Percentiles rank a stretch among this genome's conserved stretches.
phyloP scores from a whole-genome alignment of 2,113 vertebrate species.

The Pongo pygmaeus region DNA sequence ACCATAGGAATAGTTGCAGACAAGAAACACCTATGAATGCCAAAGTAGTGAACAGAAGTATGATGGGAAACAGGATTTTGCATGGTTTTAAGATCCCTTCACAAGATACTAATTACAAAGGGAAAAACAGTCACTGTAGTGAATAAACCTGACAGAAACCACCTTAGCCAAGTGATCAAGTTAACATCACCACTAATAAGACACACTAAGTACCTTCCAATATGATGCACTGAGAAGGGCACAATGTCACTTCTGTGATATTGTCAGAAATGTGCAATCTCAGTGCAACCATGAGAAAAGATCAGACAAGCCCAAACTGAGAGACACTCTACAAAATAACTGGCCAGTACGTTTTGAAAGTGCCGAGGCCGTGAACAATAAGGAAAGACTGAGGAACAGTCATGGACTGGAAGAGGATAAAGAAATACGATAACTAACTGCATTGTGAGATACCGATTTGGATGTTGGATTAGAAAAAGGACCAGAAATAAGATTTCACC shows the following conservation, averaged over 20 bases:
- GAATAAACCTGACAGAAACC: not conserved
- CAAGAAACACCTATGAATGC: not conserved
- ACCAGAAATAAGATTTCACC: not conserved
- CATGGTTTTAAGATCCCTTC: not conserved
- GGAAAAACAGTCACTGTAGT: not conserved
- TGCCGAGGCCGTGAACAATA: not conserved
- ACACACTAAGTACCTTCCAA: not conserved
- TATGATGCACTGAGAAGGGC: not conserved
- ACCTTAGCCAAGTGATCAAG: not conserved
- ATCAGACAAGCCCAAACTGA: not conserved
- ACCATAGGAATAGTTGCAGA: not conserved
- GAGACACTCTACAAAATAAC: not conserved
- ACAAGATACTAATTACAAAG: not conserved
- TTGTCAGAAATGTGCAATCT: not conserved
- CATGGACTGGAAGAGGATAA: not conserved
- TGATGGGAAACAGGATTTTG: not conserved
- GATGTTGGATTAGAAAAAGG: not conserved
- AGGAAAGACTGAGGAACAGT: not conserved
- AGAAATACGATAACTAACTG: not conserved
- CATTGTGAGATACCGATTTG: not conserved
- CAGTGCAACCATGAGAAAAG: not conserved
- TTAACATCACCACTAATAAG: not conserved
- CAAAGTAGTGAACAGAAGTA: not conserved
- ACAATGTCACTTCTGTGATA: not conserved
- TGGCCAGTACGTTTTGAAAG: not conserved